Conservation (phyloP, 2,797 vertebrate genomes). For the Syngnathus acus region DNA sequence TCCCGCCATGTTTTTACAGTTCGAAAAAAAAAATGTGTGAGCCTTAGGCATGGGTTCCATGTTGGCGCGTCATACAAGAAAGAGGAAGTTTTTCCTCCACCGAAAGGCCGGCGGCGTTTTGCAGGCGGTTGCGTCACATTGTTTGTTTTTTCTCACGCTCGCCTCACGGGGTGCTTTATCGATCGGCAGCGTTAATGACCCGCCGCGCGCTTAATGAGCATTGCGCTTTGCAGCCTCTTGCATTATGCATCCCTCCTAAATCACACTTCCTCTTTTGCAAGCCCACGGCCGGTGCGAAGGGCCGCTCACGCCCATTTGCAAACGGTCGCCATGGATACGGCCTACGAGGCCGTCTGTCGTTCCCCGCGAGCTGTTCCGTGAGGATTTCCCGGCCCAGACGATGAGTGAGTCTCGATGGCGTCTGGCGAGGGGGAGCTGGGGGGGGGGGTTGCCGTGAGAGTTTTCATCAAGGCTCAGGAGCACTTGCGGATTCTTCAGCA, state of each 20-base stretch:
- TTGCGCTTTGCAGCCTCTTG: neutral
- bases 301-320: neutral
- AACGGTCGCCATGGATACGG: slow-evolving; percentile 1
- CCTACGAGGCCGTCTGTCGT: neutral
- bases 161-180: neutral
- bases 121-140: neutral
- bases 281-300: neutral
- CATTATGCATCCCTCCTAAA: neutral
- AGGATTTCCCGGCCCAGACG: neutral
- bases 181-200: neutral
- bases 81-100: neutral
- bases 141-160: slow-evolving; percentile 4
- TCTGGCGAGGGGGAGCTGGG: neutral
- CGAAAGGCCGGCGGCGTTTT: neutral
- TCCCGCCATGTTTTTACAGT: too few relatives aligned
- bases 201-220: neutral
- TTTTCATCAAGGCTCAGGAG: neutral
- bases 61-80: neutral
- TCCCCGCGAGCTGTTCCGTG: neutral
- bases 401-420: neutral
- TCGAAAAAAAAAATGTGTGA: too few relatives aligned
- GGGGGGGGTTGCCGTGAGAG: neutral
- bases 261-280: neutral
- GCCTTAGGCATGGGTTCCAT: too few relatives aligned
- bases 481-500: slow-evolving; percentile 13